Evolutionary conservation across 1,140 invertebrate species (phyloP), one percentile per base, ranked within the genome.

Genomic region (Pseudomyrmex sp.): DNA sequence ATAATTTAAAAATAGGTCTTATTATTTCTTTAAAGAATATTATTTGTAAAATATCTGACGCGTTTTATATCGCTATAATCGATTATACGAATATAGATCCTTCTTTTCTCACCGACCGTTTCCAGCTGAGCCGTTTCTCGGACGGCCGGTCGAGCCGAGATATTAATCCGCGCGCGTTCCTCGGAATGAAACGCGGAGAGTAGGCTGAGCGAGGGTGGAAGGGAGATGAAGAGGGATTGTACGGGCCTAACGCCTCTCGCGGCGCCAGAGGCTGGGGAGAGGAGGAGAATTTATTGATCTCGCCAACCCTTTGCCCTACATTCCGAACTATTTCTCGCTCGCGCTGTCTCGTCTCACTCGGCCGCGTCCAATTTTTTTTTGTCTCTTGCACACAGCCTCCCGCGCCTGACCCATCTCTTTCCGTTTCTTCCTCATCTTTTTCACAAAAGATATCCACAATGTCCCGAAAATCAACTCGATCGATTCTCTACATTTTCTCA

Each of bases 251-350:
- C 52, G 85, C 59, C 13, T 54, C 35, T 35, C 35, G 35, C n/a
- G 84, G 68, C 46, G 50, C 20, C 46, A 56, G 59, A 15, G 15
- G 61, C 74, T 15, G 46, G 15, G 56, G 61, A 58, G 35, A 76
- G 35, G 65, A 70, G 84, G 79, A 79, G 59, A 76, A 89, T 85
- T 85, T 90, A 91, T 91, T 76, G 91, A 91, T 91, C 84, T 65
- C 80, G 58, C 35, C 63, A 86, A 87, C 88, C 91, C 90, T 91
- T 91, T 90, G 90, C 82, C 91, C 90, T 87, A 91, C 84, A 91
- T 90, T 88, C 84, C 77, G 72, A 85, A 88, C 83, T 72, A 77
- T 88, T 76, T 83, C 72, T 75, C 69, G 50, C 83, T 63, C 83
- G 35, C 79, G 56, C 72, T 73, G 56, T 58, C 72, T 70, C 61